Base-by-base conservation (phyloP, 2,113 vertebrate species). In the Zingel zingel region DNA sequence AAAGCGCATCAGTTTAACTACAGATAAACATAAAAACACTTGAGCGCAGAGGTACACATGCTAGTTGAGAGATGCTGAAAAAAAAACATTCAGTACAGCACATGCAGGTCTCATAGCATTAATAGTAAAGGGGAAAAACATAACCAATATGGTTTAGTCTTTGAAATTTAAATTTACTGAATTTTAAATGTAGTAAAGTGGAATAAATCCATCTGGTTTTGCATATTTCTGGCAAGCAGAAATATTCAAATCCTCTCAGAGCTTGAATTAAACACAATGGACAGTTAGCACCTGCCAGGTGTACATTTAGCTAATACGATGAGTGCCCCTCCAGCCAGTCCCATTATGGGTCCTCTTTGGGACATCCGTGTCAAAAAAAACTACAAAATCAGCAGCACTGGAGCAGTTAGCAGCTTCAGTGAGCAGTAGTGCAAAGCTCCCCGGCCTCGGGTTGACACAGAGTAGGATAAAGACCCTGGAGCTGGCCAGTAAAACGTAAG, bases 351-450 rank as follows among this genome's bases (percentile, higher is more conserved):
- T 62, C 57, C 68, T 81, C 58, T 76, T 59, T 58, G 53, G 85
- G 71, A 86, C 73, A 39, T n/a, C 58, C 11, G 3, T 80, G 88
- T 77, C 85, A 84, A 81, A 74, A 88, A 88, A 88, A 88, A 87
- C 65, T 18, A 82, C 64, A 77, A 82, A 88, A 91, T 88, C 91
- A 82, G 88, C 86, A 88, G 70, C 54, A 3, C 50, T 4, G 73
- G 73, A 79, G 81, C 87, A 3, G 69, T 86, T 83, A 84, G 72
- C 74, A 50, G 87, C 87, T 84, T 85, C 86, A 79, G 18, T 88
- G 88, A 91, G 39, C 78, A 79, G 66, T 83, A 87, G 88, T 73
- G 65, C 81, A 77, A 79, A 76, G 73, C 69, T 83, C 53, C 75
- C 61, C 62, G 54, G 74, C 82, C 74, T 85, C 27, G 15, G 45